Evolutionary conservation across 2,888 invertebrate species (phyloP).

Genomic region (Bibio marci): DNA sequence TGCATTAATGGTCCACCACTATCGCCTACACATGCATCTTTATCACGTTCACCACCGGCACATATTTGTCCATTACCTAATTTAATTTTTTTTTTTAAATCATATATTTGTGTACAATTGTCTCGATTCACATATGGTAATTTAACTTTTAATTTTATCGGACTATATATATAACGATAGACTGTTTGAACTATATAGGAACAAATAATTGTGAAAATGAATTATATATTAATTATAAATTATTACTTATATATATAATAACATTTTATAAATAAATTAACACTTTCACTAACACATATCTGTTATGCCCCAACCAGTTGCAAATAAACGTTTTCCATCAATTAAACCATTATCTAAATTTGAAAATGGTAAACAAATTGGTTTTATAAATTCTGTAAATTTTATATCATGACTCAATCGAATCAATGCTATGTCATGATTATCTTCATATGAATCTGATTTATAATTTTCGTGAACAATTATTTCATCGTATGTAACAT

Average conservation of each 20-base stretch:
- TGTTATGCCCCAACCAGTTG: conserved; percentile 46
- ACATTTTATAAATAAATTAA: too few species aligned
- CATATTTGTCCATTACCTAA: conserved; percentile 43
- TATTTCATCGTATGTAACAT: conserved; percentile 29
- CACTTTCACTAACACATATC: conserved; percentile 30
- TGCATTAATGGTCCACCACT: conserved; percentile 60
- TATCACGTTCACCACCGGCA: conserved; percentile 47
- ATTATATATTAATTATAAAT: background rate
- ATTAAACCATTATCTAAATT: conserved; percentile 22
- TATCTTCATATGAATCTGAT: conserved; percentile 12
- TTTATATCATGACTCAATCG: conserved; percentile 16
- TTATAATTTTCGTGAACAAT: conserved; percentile 18
- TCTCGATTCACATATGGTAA: conserved; percentile 36
- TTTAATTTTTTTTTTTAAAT: conserved; percentile 29
- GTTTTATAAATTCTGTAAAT: conserved; percentile 11
- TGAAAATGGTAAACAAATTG: conserved; percentile 9
- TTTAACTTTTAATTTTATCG: conserved; percentile 44
- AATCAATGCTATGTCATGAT: conserved; percentile 27
- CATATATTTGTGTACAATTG: conserved; percentile 36
- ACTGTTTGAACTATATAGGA: conserved; percentile 26
- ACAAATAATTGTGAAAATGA: conserved; percentile 3
- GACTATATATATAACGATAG: conserved; percentile 29
- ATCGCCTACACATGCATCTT: conserved; percentile 53
- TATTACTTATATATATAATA: background rate
- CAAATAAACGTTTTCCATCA: conserved; percentile 33